Conservation (phyloP, 2,888 invertebrate species). For the Thymelicus lineola region DNA sequence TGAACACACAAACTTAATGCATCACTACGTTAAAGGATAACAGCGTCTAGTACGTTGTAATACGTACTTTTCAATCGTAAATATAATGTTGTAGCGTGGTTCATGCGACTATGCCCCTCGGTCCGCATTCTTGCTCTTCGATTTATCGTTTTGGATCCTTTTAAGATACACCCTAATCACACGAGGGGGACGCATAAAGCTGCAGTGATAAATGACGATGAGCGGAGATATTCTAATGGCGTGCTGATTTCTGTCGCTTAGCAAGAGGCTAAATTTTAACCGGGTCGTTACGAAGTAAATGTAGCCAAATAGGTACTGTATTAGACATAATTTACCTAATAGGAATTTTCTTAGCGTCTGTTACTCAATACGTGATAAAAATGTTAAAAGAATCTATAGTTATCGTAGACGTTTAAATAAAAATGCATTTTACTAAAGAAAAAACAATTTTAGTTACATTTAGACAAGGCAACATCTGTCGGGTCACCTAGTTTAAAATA, state of each 20-base stretch:
- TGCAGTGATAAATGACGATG: conserved; percentile 71
- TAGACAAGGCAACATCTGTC: no score
- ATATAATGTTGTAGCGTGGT: conserved; percentile 54
- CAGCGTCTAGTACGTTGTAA: conserved; percentile 49
- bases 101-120: conserved; percentile 74
- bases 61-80: conserved; percentile 48
- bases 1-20: conserved; percentile 57
- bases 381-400: no score
- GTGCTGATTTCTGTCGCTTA: conserved; percentile 67
- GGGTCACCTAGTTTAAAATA: no score
- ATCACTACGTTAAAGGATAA: conserved; percentile 47
- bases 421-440: no score
- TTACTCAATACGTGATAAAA: no score
- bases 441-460: no score
- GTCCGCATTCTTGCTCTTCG: conserved; percentile 78
- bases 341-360: no score
- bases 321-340: neutral
- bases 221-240: conserved; percentile 76
- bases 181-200: conserved; percentile 73
- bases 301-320: conserved; percentile 33
- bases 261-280: conserved; percentile 30
- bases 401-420: no score
- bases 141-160: conserved; percentile 80
- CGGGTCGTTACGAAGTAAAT: conserved; percentile 12
- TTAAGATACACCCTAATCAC: conserved; percentile 83